phyloP scores from a whole-genome alignment of 2,797 vertebrate genomes.

The Arvicola amphibius region DNA sequence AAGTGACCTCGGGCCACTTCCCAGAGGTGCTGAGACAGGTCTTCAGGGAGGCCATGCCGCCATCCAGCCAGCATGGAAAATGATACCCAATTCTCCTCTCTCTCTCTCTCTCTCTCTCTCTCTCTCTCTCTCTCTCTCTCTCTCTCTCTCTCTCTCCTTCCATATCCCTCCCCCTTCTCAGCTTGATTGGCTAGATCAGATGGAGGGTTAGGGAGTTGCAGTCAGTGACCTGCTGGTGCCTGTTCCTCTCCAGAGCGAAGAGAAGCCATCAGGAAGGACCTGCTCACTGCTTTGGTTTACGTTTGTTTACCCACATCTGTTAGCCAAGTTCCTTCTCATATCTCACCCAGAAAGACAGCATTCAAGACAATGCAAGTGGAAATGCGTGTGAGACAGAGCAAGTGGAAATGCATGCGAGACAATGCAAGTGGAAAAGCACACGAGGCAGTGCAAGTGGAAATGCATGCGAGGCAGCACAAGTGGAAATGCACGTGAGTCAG shows the following conservation, averaged over 20 bases:
- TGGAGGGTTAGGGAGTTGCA: not conserved
- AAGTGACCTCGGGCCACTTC: no score
- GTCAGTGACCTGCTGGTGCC: fast-evolving
- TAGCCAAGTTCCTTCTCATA: fast-evolving
- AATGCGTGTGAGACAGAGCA: no score
- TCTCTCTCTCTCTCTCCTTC: not conserved
- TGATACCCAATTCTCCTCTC: not conserved
- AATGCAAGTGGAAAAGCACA: no score
- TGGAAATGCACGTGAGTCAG: fast-evolving
- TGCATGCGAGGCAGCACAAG: no score
- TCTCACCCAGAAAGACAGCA: not conserved
- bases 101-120: not conserved
- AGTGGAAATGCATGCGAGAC: no score
- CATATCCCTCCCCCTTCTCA: no score
- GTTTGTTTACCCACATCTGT: not conserved
- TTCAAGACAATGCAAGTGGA: no score
- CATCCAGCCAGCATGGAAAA: fast-evolving
- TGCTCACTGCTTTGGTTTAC: fast-evolving
- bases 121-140: not conserved
- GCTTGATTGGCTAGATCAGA: no score
- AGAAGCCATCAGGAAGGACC: not conserved
- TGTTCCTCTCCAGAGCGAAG: not conserved
- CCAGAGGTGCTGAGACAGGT: not conserved
- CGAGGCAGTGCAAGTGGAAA: no score
- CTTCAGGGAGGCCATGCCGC: fast-evolving